A percentile compares a stretch with the other conserved stretches of the same genome.
phyloP scores from a whole-genome alignment of 2,797 vertebrate species.

The Micropoecilia bifurca region DNA sequence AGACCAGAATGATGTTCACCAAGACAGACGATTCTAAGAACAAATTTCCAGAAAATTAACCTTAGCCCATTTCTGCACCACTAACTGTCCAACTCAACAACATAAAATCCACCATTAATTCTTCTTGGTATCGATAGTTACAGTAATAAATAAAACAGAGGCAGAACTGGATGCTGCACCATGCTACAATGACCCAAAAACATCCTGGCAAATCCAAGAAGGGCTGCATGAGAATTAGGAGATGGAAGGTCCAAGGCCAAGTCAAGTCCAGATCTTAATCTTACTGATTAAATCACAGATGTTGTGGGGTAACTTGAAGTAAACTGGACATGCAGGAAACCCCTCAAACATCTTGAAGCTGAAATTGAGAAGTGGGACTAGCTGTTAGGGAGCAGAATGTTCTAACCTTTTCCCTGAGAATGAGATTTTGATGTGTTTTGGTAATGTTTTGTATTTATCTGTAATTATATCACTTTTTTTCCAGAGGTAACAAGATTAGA shows the following conservation, averaged over 20 bases:
- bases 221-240: not conserved
- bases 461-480: not conserved
- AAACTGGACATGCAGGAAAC: not conserved
- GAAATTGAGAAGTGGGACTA: not conserved
- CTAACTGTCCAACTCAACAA: not conserved
- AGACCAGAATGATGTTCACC: not conserved
- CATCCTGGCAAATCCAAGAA: not conserved
- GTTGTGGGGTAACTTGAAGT: not conserved
- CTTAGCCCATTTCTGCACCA: too few relatives aligned
- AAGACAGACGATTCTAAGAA: not conserved
- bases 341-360: not conserved
- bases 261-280: not conserved
- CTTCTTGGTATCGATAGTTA: not conserved
- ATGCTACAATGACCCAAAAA: not conserved
- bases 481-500: not conserved
- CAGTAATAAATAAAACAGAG: not conserved
- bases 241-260: not conserved
- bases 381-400: not conserved
- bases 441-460: not conserved
- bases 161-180: not conserved
- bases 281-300: not conserved
- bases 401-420: not conserved
- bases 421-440: not conserved
- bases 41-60: not conserved
- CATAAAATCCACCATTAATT: not conserved